phyloP scores from a whole-genome alignment of 2,888 invertebrate genomes.

The Pseudococcus longispinus region DNA sequence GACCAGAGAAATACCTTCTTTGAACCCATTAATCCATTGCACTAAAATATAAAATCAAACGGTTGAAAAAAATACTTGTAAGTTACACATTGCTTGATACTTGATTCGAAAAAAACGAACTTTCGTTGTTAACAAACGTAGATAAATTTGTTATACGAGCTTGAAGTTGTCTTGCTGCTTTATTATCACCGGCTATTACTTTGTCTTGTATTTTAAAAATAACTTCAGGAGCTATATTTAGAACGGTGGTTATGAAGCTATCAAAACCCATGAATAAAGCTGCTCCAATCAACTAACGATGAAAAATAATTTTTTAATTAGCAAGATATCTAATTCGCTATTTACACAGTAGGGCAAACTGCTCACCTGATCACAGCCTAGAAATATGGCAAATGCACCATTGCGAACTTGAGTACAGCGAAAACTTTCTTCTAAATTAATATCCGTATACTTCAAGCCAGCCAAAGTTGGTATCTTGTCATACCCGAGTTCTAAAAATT shows the following conservation, averaged over 20 bases:
- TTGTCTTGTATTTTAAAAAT: constrained; percentile 68
- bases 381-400: constrained; percentile 59
- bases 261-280: constrained; percentile 74
- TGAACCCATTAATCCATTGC: constrained; percentile 33
- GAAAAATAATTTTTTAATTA: constrained; percentile 18
- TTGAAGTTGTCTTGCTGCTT: constrained; percentile 67
- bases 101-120: background rate
- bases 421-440: constrained; percentile 72
- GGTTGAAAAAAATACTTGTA: background rate
- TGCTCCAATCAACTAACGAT: constrained; percentile 71
- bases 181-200: constrained; percentile 65
- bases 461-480: constrained; percentile 74
- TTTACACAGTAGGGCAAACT: background rate
- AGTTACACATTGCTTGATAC: background rate
- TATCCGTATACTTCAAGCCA: constrained; percentile 84
- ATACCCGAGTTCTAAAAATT: constrained; percentile 71
- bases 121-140: background rate
- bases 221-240: constrained; percentile 72
- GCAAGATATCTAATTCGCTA: background rate
- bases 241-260: constrained; percentile 75
- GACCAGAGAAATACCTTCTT: background rate
- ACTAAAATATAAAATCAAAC: constrained; percentile 19
- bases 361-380: constrained; percentile 69
- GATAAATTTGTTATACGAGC: constrained; percentile 7
- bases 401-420: constrained; percentile 64